Base-by-base conservation (phyloP, 37 sponge, comb jelly and placozoan genomes). In the Cliona cf. orientalis region DNA sequence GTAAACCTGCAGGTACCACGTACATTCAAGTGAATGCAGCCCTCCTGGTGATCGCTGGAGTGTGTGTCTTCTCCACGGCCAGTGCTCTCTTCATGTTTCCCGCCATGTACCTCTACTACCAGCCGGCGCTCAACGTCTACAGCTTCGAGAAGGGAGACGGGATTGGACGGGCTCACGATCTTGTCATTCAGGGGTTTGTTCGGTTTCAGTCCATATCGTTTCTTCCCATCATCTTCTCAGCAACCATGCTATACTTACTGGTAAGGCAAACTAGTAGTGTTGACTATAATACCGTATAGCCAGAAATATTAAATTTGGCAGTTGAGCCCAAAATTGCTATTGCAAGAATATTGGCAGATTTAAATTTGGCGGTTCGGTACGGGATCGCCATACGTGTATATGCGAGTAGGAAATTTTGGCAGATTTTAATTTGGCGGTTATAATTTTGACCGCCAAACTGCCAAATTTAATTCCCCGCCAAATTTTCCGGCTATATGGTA, bases 11-110 rank as follows among this genome's bases (percentile, higher is more conserved):
- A 91, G 95, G 95, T 44, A 87, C 94, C 37, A 91, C 86, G 14
- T 96, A 96, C 73, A 49, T 87, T 7, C 92, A 93, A 38, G 64
- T 74, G 2, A 39, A 23, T 0, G 32, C 36, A 5, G 61, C 91
- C 21, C 71, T 96, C 35, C 77, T 93, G 46, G 55, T 96, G 6
- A 66, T 96, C 69, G 85, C 97, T n/a, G 94, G 91, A 25, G 86
- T 96, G 78, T 96, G 94, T 85, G 91, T 96, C 56, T 93, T 89
- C 82, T 89, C 91, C n/a, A 87, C 90, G 22, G 93, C 97, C 42
- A 93, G 94, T 84, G 94, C 91, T 38, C 91, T 96, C 57, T 96
- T 96, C 79, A 93, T 96, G 91, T 96, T 96, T 53, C 97, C 97
- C 33, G 89, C 84, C 59, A 61, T 96, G 66, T 77, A 87, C 53